Conservation (phyloP, 1,140 invertebrate genomes). For the Penaeus chinensis region DNA sequence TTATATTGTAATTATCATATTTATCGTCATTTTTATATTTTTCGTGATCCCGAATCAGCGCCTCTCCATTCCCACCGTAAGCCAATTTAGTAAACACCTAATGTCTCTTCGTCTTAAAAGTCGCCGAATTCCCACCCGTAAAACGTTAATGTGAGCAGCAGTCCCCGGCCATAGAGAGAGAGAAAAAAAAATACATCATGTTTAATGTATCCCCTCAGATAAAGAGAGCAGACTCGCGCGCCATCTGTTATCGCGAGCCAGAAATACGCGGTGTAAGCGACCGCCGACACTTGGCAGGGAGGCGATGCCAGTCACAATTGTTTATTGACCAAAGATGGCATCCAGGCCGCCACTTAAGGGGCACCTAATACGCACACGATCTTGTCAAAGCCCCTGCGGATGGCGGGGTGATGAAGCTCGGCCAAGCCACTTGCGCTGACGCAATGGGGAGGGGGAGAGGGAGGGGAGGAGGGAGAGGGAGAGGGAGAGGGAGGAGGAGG, state of each 20-base stretch:
- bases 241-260: conserved; percentile 41
- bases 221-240: conserved; percentile 18
- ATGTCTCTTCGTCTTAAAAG: too few species aligned
- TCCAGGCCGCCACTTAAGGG: conserved; percentile 40
- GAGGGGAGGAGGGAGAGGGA: neutral
- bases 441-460: neutral
- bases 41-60: too few species aligned
- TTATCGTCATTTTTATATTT: too few species aligned
- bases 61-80: too few species aligned
- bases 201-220: neutral
- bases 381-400: too few species aligned
- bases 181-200: neutral
- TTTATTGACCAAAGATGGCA: conserved; percentile 35
- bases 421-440: too few species aligned
- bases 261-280: conserved; percentile 29
- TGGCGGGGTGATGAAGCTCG: too few species aligned
- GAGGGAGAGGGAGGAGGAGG: too few species aligned
- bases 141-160: too few species aligned
- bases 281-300: conserved; percentile 26
- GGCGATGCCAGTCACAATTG: neutral
- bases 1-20: too few species aligned
- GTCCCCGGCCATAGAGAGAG: neutral
- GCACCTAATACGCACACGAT: conserved; percentile 15
- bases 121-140: too few species aligned
- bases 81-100: too few species aligned